Percentiles rank a stretch among this genome's conserved stretches.
Evolutionary conservation across 92 coral and sea anemone genomes (phyloP).

Genomic region (Phenganax stokvisi): DNA sequence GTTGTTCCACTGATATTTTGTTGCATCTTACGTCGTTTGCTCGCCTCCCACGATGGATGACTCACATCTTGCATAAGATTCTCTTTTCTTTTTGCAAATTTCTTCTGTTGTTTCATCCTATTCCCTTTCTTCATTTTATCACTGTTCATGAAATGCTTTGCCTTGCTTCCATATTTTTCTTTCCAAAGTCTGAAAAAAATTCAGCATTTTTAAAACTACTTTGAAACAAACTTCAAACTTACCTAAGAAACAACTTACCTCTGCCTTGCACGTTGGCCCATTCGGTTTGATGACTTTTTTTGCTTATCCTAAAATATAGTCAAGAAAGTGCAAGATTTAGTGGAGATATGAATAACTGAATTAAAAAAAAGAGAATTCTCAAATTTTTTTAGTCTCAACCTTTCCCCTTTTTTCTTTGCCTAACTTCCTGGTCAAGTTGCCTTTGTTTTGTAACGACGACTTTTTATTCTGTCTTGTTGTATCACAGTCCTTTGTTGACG

Average conservation of each 20-base stretch:
- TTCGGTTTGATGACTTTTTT: conserved; percentile 36
- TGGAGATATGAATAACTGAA: too few relatives aligned
- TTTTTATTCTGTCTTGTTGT: conserved; percentile 1
- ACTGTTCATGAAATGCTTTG: conserved; percentile 57
- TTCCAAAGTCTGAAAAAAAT: conserved; percentile 50
- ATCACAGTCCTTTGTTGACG: background rate
- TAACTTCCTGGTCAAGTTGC: conserved; percentile 2
- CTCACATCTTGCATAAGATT: conserved; percentile 4
- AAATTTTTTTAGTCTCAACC: background rate
- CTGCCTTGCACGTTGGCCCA: conserved; percentile 81
- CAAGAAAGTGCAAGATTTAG: background rate
- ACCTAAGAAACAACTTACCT: conserved; percentile 20
- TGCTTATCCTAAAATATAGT: conserved; percentile 1
- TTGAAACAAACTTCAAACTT: too few relatives aligned
- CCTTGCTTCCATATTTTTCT: conserved; percentile 72
- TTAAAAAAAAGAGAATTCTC: too few relatives aligned
- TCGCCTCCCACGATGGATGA: conserved; percentile 98
- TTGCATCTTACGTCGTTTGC: conserved; percentile 63
- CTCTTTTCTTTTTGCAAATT: background rate
- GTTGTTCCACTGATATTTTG: conserved; percentile 58
- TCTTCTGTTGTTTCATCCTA: background rate
- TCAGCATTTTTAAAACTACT: background rate
- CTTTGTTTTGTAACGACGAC: background rate
- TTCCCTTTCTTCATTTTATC: conserved; percentile 22
- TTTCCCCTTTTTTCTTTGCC: conserved; percentile 25